Evolutionary conservation across 1,140 invertebrate species (phyloP), one percentile per base, ranked within the genome.

Genomic region (Leptonema lineaticorne): DNA sequence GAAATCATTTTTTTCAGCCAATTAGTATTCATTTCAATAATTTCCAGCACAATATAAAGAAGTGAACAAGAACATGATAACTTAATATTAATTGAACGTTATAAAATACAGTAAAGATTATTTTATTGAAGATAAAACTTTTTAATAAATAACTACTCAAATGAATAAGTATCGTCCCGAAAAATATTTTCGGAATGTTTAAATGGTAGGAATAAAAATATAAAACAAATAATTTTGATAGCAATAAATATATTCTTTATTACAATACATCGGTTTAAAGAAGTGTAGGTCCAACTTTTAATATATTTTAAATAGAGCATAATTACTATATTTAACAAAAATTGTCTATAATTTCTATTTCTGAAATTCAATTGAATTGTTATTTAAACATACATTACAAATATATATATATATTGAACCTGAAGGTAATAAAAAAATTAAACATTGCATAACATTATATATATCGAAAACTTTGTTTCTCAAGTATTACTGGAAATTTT

Each of bases 231-330:
- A 6, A 24, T 53, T 53, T 24, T 53, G 50, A 53, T 53, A 53
- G 50, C 50, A 53, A 53, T 53, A 53, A 53, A 53, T 53, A 59
- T 59, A 37, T 59, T 28, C n/a, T 33, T 59, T 59, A 33, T 33
- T 59, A 59, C 30, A 33, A 16, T 59, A 59, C 30, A 59, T 16
- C 27, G 30, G 57, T 33, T 33, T 33, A 59, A 59, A 59, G 30
- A 59, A 59, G 33, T 16, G 18, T 33, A 18, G 33, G 18, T 50
- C 46, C 46, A 50, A 18, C 46, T 50, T 50, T 53, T 53, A 26
- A 53, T 53, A n/a, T 24, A 53, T 53, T 53, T 53, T 48, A 53
- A 26, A 33, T 41, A 41, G 11, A 41, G 37, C 37, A 16, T 41
- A 16, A 14, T 41, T 16, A 41, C 37, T 41, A 41, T 41, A 26